A percentile compares a stretch with the other conserved stretches of the same genome.
Evolutionary conservation across 2,888 invertebrate genomes (phyloP).

Genomic region (Drosophila lutescens): DNA sequence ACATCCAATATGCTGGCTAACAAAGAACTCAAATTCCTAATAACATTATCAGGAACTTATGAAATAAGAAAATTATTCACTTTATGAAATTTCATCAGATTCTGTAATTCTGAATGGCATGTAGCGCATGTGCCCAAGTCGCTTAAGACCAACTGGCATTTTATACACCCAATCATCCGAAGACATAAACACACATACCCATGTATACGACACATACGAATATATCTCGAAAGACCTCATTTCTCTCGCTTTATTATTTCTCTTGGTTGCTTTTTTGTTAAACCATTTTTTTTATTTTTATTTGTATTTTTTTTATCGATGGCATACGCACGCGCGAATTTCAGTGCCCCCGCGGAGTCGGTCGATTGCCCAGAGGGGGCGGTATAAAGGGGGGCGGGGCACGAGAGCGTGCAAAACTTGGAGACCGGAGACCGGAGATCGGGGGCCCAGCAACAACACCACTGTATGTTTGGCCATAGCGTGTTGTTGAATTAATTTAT

Average conservation of each 20-base stretch:
- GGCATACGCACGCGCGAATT: conserved; percentile 80
- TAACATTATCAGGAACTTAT: not conserved
- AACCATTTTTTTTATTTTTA: conserved; percentile 59
- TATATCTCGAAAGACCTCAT: conserved; percentile 66
- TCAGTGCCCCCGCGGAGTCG: conserved; percentile 76
- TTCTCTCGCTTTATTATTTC: conserved; percentile 67
- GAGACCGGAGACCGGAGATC: conserved; percentile 8
- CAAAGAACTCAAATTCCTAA: not conserved
- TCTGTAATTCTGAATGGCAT: conserved; percentile 14
- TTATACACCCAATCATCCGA: conserved; percentile 33
- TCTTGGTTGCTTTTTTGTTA: conserved; percentile 60
- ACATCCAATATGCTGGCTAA: conserved; percentile 15
- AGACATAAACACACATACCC: conserved; percentile 11
- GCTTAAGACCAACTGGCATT: conserved; percentile 40
- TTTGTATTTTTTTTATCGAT: conserved; percentile 73
- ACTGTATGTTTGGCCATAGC: conserved; percentile 57
- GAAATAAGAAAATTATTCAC: conserved; percentile 15
- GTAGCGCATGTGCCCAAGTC: conserved; percentile 64
- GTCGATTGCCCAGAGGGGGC: conserved; percentile 40
- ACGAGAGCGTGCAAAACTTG: conserved; percentile 52
- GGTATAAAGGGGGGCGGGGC: conserved; percentile 28
- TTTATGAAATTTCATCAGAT: conserved; percentile 47
- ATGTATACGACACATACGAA: conserved; percentile 13
- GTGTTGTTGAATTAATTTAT: conserved; percentile 84
- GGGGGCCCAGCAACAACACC: conserved; percentile 43